phyloP scores from a whole-genome alignment of 2,888 invertebrate genomes.

The Timema cristinae region DNA sequence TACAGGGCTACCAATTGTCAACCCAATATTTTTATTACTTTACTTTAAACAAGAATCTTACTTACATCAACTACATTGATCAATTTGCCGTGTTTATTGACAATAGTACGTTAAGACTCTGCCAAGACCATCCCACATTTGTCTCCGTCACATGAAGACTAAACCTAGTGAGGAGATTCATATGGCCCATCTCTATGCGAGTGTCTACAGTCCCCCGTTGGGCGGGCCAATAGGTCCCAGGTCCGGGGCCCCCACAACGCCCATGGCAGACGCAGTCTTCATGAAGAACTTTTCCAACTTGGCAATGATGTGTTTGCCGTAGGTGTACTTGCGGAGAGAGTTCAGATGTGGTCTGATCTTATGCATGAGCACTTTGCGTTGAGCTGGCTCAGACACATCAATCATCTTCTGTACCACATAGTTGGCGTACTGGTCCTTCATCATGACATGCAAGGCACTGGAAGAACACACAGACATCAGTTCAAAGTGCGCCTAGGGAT shows the following conservation, averaged over 20 bases:
- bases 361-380: conserved; percentile 96
- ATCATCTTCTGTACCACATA: conserved; percentile 99
- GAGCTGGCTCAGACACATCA: conserved; percentile 96
- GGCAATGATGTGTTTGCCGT: conserved; percentile 98
- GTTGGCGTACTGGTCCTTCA: conserved; percentile 99
- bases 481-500: too few relatives aligned
- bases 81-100: too few relatives aligned
- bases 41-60: too few relatives aligned
- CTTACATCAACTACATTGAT: too few relatives aligned
- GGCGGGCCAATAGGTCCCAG: conserved; percentile 75
- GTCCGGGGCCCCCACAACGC: conserved; percentile 52
- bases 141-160: too few relatives aligned
- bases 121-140: too few relatives aligned
- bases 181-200: too few relatives aligned
- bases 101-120: too few relatives aligned
- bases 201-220: conserved; percentile 36
- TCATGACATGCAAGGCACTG: conserved; percentile 92
- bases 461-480: too few relatives aligned
- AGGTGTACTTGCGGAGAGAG: conserved; percentile 96
- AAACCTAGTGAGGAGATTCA: too few relatives aligned
- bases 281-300: conserved; percentile 95
- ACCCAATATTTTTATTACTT: too few relatives aligned
- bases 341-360: conserved; percentile 97
- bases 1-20: too few relatives aligned
- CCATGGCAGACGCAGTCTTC: conserved; percentile 66